phyloP scores from a whole-genome alignment of 1,140 invertebrate genomes.

The Centruroides vittatus region DNA sequence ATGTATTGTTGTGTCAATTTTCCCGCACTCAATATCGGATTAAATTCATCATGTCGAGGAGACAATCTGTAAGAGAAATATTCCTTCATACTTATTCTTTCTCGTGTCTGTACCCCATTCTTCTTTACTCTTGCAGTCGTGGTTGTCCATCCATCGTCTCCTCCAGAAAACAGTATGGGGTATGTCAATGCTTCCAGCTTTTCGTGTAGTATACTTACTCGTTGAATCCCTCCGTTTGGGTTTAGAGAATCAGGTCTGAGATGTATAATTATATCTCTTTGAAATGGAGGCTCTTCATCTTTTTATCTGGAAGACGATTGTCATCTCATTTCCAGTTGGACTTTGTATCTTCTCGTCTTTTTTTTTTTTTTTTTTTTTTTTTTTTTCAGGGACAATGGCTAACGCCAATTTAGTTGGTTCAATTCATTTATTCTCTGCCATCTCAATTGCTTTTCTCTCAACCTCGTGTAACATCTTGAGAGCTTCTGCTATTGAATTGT shows the following conservation, averaged over 20 bases:
- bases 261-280: background rate
- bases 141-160: conserved; percentile 11
- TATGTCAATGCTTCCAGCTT: conserved; percentile 17
- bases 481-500: no score
- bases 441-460: no score
- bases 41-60: conserved; percentile 16
- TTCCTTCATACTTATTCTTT: conserved; percentile 1
- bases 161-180: conserved; percentile 16
- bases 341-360: no score
- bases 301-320: background rate
- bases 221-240: background rate
- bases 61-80: background rate
- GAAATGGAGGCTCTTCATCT: background rate
- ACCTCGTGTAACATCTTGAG: no score
- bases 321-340: background rate
- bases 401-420: background rate
- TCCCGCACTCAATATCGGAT: conserved; percentile 15
- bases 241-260: background rate
- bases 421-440: no score
- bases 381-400: no score
- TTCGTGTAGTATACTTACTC: no score
- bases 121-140: background rate
- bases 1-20: conserved; percentile 18
- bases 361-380: no score
- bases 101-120: background rate